A percentile compares a stretch with the other conserved stretches of the same genome.
These are phyloP conservation scores for Dasyprocta punctata DNA, from an alignment of 2,113 vertebrate species.

Conservation along the genomic window DNA sequence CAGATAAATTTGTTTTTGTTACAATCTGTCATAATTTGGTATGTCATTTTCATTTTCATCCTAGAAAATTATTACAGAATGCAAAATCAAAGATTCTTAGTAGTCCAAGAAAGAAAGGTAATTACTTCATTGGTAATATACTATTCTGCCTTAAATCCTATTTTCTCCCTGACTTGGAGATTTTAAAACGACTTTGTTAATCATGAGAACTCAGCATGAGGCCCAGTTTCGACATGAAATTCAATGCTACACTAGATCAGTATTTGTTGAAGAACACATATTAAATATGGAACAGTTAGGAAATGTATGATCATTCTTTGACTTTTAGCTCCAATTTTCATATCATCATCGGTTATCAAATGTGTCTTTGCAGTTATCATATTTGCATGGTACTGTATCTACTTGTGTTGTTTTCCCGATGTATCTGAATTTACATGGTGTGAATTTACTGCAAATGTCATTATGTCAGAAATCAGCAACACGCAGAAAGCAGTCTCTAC, in stretches of 20 bases:
- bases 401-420: neutral
- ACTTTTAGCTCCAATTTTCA: constrained; percentile 11
- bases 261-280: neutral
- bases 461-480: neutral
- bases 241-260: neutral
- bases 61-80: neutral
- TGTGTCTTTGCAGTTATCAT: neutral
- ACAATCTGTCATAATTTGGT: neutral
- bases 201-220: neutral
- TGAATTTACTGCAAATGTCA: neutral
- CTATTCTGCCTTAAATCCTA: neutral
- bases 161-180: neutral
- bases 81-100: neutral
- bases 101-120: neutral
- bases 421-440: neutral
- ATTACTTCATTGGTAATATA: neutral
- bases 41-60: neutral
- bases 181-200: neutral
- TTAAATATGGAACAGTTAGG: neutral
- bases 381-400: neutral
- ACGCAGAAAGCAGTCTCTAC: neutral
- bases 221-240: neutral
- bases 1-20: neutral
- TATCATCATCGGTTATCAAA: neutral
- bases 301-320: neutral